phyloP scores from a whole-genome alignment of 2,888 invertebrate species.

The Metacarcinus magister region DNA sequence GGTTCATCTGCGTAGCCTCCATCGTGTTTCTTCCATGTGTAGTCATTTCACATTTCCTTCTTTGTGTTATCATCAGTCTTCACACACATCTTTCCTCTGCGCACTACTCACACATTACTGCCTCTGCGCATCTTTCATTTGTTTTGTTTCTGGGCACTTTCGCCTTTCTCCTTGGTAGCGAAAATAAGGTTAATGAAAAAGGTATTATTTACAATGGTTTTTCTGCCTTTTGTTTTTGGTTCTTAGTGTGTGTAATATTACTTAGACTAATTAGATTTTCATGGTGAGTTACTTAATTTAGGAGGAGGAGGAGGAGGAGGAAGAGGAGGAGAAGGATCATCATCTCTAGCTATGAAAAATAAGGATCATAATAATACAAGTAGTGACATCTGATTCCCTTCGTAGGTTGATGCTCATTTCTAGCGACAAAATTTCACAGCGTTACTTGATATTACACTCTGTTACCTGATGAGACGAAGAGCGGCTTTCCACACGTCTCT shows the following conservation, averaged over 20 bases:
- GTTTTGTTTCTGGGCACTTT: no score
- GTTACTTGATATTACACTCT: neutral
- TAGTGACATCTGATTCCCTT: neutral
- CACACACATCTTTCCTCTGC: no score
- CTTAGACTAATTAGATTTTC: no score
- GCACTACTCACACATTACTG: no score
- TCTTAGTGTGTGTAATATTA: neutral
- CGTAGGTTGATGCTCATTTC: neutral
- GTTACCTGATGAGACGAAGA: neutral
- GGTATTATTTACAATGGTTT: neutral
- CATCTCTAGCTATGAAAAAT: no score
- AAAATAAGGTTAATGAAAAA: neutral
- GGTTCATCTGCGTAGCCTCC: no score
- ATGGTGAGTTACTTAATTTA: neutral
- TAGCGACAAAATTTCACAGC: neutral
- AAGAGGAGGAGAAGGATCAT: neutral
- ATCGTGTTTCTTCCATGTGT: no score
- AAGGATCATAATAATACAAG: neutral
- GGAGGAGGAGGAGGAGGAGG: neutral
- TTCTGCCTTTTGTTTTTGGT: neutral
- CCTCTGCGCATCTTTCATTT: no score
- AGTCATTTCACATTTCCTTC: no score
- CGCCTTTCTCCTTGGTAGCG: neutral
- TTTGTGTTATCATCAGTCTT: no score
- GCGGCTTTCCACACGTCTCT: no score